Evolutionary conservation across 2,888 invertebrate genomes (phyloP).

Genomic region (Dolichopus griseipennis): DNA sequence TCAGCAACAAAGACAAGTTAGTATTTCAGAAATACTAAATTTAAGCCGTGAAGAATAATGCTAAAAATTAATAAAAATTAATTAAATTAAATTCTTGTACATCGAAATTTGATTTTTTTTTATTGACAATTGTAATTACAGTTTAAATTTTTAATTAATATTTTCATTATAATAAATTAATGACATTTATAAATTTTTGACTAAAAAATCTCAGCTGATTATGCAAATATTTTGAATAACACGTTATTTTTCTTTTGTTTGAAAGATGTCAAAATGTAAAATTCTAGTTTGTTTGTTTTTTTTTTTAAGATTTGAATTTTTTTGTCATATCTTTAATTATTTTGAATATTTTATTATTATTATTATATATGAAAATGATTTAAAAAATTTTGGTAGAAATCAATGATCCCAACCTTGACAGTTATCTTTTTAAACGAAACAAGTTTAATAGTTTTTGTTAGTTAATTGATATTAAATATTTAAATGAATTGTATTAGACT

Average conservation of each 20-base stretch:
- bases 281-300: not conserved
- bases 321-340: not conserved
- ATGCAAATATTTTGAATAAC: not conserved
- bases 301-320: not conserved
- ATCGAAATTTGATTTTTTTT: not conserved
- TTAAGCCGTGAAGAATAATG: too few relatives aligned
- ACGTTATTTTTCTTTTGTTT: not conserved
- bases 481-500: too few relatives aligned
- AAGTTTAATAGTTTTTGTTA: too few relatives aligned
- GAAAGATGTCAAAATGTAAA: not conserved
- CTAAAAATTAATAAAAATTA: too few relatives aligned
- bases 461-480: too few relatives aligned
- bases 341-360: not conserved
- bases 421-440: not conserved
- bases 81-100: too few relatives aligned
- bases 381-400: not conserved
- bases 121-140: not conserved
- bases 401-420: not conserved
- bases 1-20: too few relatives aligned
- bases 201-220: not conserved
- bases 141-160: not conserved
- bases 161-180: not conserved
- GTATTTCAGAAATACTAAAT: too few relatives aligned
- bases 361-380: too few relatives aligned
- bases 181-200: too few relatives aligned